Evolutionary conservation across 2,113 vertebrate species (phyloP).

Genomic region (Onychostoma macrolepis): DNA sequence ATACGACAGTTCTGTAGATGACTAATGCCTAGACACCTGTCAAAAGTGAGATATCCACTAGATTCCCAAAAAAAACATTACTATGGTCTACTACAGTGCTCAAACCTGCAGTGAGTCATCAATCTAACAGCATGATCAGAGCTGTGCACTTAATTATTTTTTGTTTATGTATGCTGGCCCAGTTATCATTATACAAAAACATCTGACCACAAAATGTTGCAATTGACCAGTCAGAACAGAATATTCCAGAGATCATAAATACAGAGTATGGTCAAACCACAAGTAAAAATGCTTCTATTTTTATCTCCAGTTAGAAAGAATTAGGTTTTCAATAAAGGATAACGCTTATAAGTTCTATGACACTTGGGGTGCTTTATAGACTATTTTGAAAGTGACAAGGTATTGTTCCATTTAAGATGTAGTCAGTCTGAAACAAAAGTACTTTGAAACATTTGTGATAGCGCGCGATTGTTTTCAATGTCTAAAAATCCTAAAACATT

Average conservation of each 20-base stretch:
- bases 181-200: neutral
- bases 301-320: too few species aligned
- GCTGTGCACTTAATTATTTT: neutral
- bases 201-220: neutral
- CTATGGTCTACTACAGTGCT: neutral
- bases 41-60: neutral
- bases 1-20: neutral
- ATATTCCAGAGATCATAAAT: neutral
- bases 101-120: neutral
- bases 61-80: neutral
- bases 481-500: neutral
- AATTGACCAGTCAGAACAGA: neutral
- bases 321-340: too few species aligned
- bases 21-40: neutral
- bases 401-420: too few species aligned
- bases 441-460: too few species aligned
- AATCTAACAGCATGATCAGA: neutral
- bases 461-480: too few species aligned
- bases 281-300: neutral
- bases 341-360: too few species aligned
- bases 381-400: too few species aligned
- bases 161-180: neutral
- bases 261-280: neutral
- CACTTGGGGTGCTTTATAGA: too few species aligned
- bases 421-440: too few species aligned